Conservation (phyloP, 2,797 vertebrate species). For the Brotula barbata region DNA sequence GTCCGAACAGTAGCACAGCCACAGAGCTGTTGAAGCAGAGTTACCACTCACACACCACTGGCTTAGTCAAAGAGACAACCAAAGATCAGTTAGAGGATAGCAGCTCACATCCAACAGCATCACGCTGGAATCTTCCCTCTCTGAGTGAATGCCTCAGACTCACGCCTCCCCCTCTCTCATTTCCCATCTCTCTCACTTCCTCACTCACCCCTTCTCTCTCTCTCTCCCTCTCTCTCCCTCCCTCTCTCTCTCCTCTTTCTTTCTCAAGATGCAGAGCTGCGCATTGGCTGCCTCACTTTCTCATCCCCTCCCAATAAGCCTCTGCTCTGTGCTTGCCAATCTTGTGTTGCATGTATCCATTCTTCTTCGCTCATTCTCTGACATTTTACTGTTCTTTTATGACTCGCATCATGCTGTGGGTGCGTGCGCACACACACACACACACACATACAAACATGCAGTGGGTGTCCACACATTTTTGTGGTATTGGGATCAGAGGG, state of each 20-base stretch:
- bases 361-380: slow-evolving; percentile 47
- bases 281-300: slow-evolving; percentile 75
- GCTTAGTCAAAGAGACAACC: slow-evolving; percentile 51
- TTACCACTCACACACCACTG: slow-evolving; percentile 40
- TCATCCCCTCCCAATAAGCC: slow-evolving; percentile 68
- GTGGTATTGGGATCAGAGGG: slow-evolving; percentile 26
- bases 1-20: slow-evolving; percentile 39
- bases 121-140: slow-evolving; percentile 73
- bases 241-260: slow-evolving; percentile 47
- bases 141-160: slow-evolving; percentile 69
- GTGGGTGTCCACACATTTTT: slow-evolving; percentile 11
- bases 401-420: slow-evolving; percentile 51
- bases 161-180: slow-evolving; percentile 49
- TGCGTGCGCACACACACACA: not conserved
- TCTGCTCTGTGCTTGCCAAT: slow-evolving; percentile 54
- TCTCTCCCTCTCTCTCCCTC: slow-evolving; percentile 26
- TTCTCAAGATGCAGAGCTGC: slow-evolving; percentile 78
- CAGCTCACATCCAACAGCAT: slow-evolving; percentile 76
- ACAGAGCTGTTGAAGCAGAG: slow-evolving; percentile 42
- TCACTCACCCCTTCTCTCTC: slow-evolving; percentile 27
- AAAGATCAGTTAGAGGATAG: slow-evolving; percentile 61
- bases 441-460: too few species aligned
- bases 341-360: slow-evolving; percentile 60
- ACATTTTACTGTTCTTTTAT: slow-evolving; percentile 62
- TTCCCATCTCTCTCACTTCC: slow-evolving; percentile 32